Percentiles rank a stretch among this genome's conserved stretches.
Conservation (phyloP, 1,140 invertebrate genomes). For the Lethocerus indicus region DNA sequence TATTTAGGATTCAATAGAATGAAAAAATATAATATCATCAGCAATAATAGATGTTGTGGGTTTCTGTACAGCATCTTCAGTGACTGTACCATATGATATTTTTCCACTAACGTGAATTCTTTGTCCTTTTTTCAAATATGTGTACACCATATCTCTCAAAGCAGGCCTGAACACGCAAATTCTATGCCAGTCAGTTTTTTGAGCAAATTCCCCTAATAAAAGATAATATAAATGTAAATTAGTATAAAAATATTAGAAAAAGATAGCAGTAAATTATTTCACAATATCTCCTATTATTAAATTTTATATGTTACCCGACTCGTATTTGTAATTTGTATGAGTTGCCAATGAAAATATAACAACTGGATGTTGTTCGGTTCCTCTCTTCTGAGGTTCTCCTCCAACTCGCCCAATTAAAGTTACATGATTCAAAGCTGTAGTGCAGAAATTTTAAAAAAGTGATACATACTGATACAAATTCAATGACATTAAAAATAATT, state of each 20-base stretch:
- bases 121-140: conserved; percentile 72
- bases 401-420: conserved; percentile 74
- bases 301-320: conserved; percentile 24
- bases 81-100: conserved; percentile 72
- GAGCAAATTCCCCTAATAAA: conserved; percentile 48
- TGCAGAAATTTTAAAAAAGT: too few species aligned
- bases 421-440: conserved; percentile 74
- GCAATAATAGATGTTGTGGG: conserved; percentile 64
- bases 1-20: too few species aligned
- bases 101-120: conserved; percentile 66
- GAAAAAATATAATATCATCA: conserved; percentile 72
- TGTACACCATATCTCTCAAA: conserved; percentile 57
- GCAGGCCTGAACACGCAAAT: conserved; percentile 72
- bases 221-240: conserved; percentile 4
- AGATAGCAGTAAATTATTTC: too few species aligned
- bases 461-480: too few species aligned
- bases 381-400: conserved; percentile 66
- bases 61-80: conserved; percentile 50
- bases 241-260: neutral
- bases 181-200: conserved; percentile 83
- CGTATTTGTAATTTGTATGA: conserved; percentile 58
- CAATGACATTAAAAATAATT: too few species aligned
- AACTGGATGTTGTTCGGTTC: conserved; percentile 64
- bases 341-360: conserved; percentile 83
- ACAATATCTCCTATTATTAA: neutral